Evolutionary conservation across 2,888 invertebrate species (phyloP).

Genomic region (Drosophila prostipennis): DNA sequence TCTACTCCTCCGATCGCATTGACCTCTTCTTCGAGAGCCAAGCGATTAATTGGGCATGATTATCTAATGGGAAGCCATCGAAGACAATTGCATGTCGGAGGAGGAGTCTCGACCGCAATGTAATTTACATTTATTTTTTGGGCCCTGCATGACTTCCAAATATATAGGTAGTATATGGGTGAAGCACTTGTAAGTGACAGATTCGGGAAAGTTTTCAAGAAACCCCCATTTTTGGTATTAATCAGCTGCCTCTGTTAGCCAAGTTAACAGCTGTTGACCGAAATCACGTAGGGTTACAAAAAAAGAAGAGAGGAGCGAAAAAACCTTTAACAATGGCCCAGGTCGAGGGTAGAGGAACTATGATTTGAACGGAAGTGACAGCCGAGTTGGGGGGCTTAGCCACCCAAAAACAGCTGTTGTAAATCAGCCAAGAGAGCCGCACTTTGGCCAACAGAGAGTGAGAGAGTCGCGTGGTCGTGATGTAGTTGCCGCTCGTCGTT

Average conservation of each 20-base stretch:
- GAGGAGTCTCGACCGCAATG: constrained; percentile 25
- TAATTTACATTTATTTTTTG: constrained; percentile 44
- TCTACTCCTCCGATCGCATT: constrained; percentile 45
- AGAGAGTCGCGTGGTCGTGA: constrained; percentile 37
- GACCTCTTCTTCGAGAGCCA: constrained; percentile 48
- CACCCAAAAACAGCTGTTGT: constrained; percentile 59
- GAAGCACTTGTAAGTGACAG: constrained; percentile 19
- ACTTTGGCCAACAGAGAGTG: constrained; percentile 17
- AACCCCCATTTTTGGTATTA: constrained; percentile 23
- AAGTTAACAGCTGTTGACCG: constrained; percentile 21
- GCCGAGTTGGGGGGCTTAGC: constrained; percentile 35
- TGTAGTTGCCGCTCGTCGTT: constrained; percentile 28
- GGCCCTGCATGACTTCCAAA: constrained; percentile 15
- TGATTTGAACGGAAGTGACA: constrained; percentile 66
- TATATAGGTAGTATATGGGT: not conserved
- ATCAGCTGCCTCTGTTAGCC: constrained; percentile 15
- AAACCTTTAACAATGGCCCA: constrained; percentile 51
- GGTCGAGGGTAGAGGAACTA: constrained; percentile 69
- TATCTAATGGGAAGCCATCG: constrained; percentile 44
- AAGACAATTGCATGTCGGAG: constrained; percentile 30
- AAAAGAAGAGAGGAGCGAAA: not conserved
- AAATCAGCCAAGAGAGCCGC: constrained; percentile 64
- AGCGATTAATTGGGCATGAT: constrained; percentile 39
- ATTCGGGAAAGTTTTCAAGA: constrained; percentile 55
- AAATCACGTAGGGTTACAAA: constrained; percentile 28